Base-by-base conservation (phyloP, 2,888 invertebrate species). In the Pycnomerus fuliginosus region DNA sequence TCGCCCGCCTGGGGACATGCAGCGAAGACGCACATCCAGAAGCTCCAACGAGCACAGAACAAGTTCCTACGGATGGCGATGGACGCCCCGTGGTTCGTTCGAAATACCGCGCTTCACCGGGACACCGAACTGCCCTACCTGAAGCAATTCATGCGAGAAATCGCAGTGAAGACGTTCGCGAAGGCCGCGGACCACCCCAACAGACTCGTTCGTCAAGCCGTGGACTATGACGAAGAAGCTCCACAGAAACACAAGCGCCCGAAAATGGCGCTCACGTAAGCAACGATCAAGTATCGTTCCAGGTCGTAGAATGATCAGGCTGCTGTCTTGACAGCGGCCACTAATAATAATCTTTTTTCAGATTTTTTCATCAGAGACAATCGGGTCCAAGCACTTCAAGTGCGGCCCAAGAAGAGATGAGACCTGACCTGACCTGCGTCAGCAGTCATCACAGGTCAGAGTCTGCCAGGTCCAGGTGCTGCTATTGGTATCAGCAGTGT, bases 71-170 rank as follows among this genome's bases (percentile, higher is more conserved):
- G 42, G 14, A 10, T 25, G 13, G 14, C 17, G 2, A 3, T 16
- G 8, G 25, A 28, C 12, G 35, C 42, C 4, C 16, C 25, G 8
- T 42, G 42, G 42, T 42, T 17, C 16, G 27, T 42, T 1, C 22
- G 40, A 17, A 40, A 40, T 12, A 3, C 25, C 2, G 28, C 25
- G 23, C 13, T 40, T n/a, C 23, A 15, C n/a, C 5, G 16, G 16
- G 40, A 40, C 8, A 14, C 20, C 3, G 16, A 22, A 14, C 14
- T 23, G 4, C n/a, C 32, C 7, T 14, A n/a, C 14, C n/a, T 37
- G 3, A 5, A 3, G 3, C 13, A 35, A 13, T 12, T 23, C 23
- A 27, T 23, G 8, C 23, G 10, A 5, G 2, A 35, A 3, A 3
- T 5, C 3, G 20, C 28, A 3, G n/a, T 3, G 3, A 35, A 35